Evolutionary conservation across 2,888 invertebrate genomes (phyloP).

Genomic region (Tupiocoris notatus): DNA sequence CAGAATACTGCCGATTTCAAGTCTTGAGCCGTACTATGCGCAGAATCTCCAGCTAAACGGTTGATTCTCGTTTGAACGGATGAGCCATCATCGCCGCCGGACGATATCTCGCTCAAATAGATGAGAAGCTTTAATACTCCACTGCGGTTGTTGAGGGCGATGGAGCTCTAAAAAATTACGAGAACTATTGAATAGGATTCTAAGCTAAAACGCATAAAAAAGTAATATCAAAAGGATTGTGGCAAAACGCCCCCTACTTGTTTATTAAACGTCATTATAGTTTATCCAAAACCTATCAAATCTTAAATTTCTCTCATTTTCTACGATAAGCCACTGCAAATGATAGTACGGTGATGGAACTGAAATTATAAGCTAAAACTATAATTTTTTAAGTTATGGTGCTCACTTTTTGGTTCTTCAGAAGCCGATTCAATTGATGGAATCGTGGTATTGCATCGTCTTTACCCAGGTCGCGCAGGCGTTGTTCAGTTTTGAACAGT

Average conservation of each 20-base stretch:
- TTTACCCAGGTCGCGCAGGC: slow-evolving; percentile 50
- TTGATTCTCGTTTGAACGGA: background rate
- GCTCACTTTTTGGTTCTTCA: slow-evolving; percentile 45
- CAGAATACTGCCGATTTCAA: background rate
- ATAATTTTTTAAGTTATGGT: too few relatives aligned
- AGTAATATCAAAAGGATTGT: too few relatives aligned
- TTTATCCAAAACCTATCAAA: too few relatives aligned
- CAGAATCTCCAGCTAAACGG: background rate
- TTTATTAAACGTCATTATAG: too few relatives aligned
- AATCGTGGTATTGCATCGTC: slow-evolving; percentile 54
- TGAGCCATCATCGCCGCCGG: background rate
- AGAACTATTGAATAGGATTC: too few relatives aligned
- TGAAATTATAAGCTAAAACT: too few relatives aligned
- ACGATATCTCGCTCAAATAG: slow-evolving; percentile 40
- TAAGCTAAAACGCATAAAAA: too few relatives aligned
- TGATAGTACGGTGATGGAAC: background rate
- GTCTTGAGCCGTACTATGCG: background rate
- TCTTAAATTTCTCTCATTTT: too few relatives aligned
- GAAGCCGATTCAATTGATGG: slow-evolving; percentile 53
- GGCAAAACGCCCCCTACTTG: too few relatives aligned
- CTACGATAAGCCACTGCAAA: too few relatives aligned
- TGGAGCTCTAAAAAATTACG: slow-evolving; percentile 54
- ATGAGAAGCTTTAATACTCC: slow-evolving; percentile 59
- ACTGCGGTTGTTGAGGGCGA: slow-evolving; percentile 62
- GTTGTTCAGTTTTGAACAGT: slow-evolving; percentile 50